A percentile compares a stretch with the other conserved stretches of the same genome.
These are phyloP conservation scores for Platyscapa corneri DNA, from an alignment of 1,140 invertebrate species.

Conservation along the genomic window DNA sequence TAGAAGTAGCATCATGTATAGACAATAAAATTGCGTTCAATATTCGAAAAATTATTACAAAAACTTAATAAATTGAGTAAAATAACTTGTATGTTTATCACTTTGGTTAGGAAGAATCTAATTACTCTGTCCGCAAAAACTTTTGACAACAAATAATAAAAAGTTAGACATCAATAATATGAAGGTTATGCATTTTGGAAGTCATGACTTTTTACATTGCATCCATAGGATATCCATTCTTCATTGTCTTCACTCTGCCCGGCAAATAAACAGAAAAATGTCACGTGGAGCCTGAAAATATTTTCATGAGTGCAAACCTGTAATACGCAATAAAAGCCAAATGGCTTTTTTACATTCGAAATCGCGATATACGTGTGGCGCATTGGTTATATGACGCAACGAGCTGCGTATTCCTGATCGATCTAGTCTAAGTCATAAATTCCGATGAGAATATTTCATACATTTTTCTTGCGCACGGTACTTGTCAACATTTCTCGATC, in stretches of 20 bases:
- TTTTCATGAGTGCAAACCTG: constrained; percentile 25
- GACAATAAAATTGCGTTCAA: too few species aligned
- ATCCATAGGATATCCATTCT: too few species aligned
- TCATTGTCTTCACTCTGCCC: too few species aligned
- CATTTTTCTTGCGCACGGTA: background rate
- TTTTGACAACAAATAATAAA: background rate
- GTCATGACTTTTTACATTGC: background rate
- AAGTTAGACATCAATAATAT: background rate
- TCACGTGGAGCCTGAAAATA: constrained; percentile 2
- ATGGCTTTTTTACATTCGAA: constrained; percentile 36
- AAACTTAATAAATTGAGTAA: too few species aligned
- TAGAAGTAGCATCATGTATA: too few species aligned
- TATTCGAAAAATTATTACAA: too few species aligned
- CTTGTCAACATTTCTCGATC: constrained; percentile 1
- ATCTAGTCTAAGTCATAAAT: constrained; percentile 27
- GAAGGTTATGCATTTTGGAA: background rate
- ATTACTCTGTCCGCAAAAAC: background rate
- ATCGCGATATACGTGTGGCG: too few species aligned
- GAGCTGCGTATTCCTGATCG: background rate
- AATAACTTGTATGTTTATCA: background rate
- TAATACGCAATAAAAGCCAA: constrained; percentile 25
- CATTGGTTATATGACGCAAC: constrained; percentile 3
- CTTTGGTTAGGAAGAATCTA: background rate
- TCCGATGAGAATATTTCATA: constrained; percentile 27
- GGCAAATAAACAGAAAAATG: too few species aligned